Evolutionary conservation across 1,140 invertebrate species (phyloP), one percentile per base, ranked within the genome.

Genomic region (Pomacea maculata): DNA sequence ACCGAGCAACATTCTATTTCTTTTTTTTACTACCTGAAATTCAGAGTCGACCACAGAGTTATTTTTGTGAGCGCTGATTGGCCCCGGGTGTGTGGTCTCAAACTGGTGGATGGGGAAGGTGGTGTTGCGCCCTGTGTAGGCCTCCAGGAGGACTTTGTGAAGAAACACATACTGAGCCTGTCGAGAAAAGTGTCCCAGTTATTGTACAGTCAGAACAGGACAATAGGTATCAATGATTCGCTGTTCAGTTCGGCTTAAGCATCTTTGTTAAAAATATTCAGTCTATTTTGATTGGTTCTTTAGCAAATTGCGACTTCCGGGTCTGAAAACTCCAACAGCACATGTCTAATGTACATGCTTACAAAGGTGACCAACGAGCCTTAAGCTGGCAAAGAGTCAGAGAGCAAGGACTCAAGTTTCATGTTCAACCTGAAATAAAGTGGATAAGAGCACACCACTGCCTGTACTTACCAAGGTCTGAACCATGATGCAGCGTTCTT

Each of bases 401-500:
- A 19, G 64, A 19, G 4, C 4, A n/a, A n/a, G 7, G 64, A n/a
- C 7, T 4, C 64, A 19, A n/a, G 17, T 65, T 19, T 65, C 64
- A 19, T 17, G 25, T 25, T 25, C 25, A 25, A 25, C 25, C 25
- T 25, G 25, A 25, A 25, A 25, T 25, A 21, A 25, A 19, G 29
- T 10, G 67, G 10, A 25, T 8, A 19, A 10, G 21, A 19, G 67
- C 55, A 34, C 67, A 68, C 25, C 25, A 25, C 25, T 25, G 25
- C 29, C 7, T 78, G 34, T 45, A 45, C 34, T 45, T 1, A 79
- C 78, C 68, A 54, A 14, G 57, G 78, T 72, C 68, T 79, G 78
- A 1, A 79, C 55, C 78, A 79, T 79, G 54, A 68, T 21, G 14
- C 65, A 45, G n/a, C 78, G 65, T 15, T 79, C 78, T n/a, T 72